phyloP scores from a whole-genome alignment of 2,888 invertebrate genomes.

The Glomeris marginata region DNA sequence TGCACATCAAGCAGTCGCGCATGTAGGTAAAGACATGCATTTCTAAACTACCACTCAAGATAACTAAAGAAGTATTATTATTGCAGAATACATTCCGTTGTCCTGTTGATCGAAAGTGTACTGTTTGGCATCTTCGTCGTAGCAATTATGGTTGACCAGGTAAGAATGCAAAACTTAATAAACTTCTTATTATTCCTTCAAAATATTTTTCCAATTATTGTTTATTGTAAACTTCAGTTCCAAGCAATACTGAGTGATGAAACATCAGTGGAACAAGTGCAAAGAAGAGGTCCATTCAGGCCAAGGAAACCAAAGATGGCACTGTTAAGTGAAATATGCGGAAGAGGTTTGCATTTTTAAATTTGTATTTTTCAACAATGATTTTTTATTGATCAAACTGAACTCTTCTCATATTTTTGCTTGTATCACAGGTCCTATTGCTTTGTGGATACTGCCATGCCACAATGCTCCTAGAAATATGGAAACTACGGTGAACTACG shows the following conservation, averaged over 20 bases:
- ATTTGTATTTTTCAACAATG: conserved; percentile 6
- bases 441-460: conserved; percentile 57
- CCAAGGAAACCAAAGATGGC: conserved; percentile 41
- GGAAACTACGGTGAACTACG: conserved; percentile 30
- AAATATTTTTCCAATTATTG: neutral
- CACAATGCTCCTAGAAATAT: conserved; percentile 36
- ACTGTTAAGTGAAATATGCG: conserved; percentile 60
- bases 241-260: conserved; percentile 70
- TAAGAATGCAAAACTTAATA: conserved; percentile 17
- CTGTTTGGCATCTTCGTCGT: conserved; percentile 77
- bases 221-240: conserved; percentile 39
- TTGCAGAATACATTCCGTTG: conserved; percentile 61
- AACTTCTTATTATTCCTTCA: neutral
- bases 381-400: neutral
- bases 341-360: conserved; percentile 35
- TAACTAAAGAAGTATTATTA: conserved; percentile 5
- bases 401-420: neutral
- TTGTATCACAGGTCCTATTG: conserved; percentile 40
- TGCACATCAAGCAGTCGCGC: conserved; percentile 51
- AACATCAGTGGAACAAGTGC: conserved; percentile 62
- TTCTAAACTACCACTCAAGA: neutral
- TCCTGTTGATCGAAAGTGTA: conserved; percentile 61
- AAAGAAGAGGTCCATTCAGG: conserved; percentile 40
- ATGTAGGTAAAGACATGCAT: conserved; percentile 37
- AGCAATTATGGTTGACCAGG: conserved; percentile 64